A percentile compares a stretch with the other conserved stretches of the same genome.
These are phyloP conservation scores for Clostera curtula DNA, from an alignment of 2,888 invertebrate species.

Conservation along the genomic window DNA sequence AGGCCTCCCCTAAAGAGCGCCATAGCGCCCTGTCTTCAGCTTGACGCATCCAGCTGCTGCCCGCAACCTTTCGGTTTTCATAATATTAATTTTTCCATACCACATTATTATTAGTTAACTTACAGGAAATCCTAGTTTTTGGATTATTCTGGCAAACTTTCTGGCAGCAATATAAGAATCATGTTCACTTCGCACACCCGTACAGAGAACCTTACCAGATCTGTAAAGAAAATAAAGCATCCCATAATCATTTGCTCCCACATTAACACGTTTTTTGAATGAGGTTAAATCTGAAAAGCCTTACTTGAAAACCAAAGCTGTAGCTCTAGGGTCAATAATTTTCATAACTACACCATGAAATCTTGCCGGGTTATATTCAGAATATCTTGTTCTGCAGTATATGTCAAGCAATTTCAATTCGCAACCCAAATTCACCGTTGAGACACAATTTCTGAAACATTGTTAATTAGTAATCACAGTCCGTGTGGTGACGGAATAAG, in stretches of 20 bases:
- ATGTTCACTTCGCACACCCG: constrained; percentile 85
- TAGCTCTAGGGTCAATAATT: constrained; percentile 84
- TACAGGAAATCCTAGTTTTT: constrained; percentile 86
- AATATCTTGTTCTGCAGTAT: constrained; percentile 85
- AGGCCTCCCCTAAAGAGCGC: too few species aligned
- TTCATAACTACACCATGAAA: constrained; percentile 91
- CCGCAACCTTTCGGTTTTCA: too few species aligned
- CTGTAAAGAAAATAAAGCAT: constrained; percentile 46
- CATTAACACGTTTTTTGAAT: background rate
- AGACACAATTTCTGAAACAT: constrained; percentile 83
- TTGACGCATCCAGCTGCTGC: too few species aligned
- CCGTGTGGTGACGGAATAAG: too few species aligned
- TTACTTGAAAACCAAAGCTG: constrained; percentile 78
- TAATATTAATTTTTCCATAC: too few species aligned
- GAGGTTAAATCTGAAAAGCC: background rate
- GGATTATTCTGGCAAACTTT: constrained; percentile 88
- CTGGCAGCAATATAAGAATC: constrained; percentile 85
- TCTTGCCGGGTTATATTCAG: constrained; percentile 87
- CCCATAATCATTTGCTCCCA: background rate
- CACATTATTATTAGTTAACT: too few species aligned
- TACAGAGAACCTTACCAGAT: constrained; percentile 89
- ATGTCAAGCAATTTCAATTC: constrained; percentile 82
- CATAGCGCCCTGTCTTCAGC: too few species aligned
- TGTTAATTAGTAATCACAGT: constrained; percentile 1
- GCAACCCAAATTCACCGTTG: constrained; percentile 84